These are phyloP conservation scores for Anomalospiza imberbis DNA, from an alignment of 2,797 vertebrate species.

Conservation along the genomic window DNA sequence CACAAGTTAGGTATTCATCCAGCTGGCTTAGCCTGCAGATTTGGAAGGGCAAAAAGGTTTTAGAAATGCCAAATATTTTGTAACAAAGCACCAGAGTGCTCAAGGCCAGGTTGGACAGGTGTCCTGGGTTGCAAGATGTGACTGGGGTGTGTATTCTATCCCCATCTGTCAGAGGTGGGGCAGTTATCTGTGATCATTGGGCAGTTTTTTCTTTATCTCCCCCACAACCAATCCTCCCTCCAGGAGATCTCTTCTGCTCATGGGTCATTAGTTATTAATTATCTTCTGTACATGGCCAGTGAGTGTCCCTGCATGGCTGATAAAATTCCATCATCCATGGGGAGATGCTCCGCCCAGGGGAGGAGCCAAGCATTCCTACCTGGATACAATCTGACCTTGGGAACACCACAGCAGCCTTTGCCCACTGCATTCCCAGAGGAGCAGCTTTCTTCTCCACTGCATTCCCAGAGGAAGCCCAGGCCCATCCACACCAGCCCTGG, in stretches of 20 bases:
- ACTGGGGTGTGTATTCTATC: not conserved
- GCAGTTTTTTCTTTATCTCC: not conserved
- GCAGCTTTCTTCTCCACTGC: too few relatives aligned
- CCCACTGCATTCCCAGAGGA: not conserved
- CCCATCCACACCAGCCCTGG: not conserved
- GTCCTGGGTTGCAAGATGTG: not conserved
- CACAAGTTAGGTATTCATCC: not conserved
- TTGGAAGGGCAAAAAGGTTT: not conserved
- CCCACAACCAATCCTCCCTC: not conserved
- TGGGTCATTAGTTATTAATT: too few relatives aligned
- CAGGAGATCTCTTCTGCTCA: not conserved
- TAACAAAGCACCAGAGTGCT: not conserved
- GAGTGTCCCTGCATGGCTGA: not conserved
- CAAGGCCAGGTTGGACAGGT: not conserved
- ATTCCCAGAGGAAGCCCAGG: not conserved
- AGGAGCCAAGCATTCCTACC: not conserved
- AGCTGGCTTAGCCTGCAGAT: not conserved
- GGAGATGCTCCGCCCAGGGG: not conserved
- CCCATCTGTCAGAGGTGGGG: not conserved
- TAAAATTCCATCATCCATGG: not conserved
- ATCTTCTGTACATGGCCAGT: not conserved
- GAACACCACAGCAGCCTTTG: not conserved
- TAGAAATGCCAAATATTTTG: not conserved
- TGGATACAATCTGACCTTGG: not conserved
- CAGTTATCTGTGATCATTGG: not conserved